These are phyloP conservation scores for Helicoverpa assulta DNA, from an alignment of 2,888 invertebrate genomes.

Conservation along the genomic window DNA sequence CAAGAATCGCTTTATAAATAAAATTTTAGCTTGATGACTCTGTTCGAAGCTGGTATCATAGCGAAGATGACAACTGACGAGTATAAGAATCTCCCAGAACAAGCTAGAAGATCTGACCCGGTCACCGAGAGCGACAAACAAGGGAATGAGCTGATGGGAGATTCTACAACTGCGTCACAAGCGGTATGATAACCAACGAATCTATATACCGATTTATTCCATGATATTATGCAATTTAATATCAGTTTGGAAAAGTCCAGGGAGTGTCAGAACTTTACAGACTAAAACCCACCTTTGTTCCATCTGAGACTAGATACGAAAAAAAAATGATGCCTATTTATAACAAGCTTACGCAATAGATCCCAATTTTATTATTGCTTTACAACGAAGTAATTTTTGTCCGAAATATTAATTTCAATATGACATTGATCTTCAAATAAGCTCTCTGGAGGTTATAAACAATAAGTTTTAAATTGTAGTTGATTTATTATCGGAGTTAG, in stretches of 20 bases:
- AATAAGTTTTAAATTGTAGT: slow-evolving; percentile 16
- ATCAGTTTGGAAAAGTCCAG: too few species aligned
- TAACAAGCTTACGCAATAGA: too few species aligned
- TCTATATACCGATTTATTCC: too few species aligned
- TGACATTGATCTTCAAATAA: slow-evolving; percentile 24
- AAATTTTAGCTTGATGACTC: slow-evolving; percentile 91
- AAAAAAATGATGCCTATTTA: too few species aligned
- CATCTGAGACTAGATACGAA: too few species aligned
- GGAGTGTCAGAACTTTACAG: too few species aligned
- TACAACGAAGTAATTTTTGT: neutral
- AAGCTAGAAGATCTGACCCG: slow-evolving; percentile 83
- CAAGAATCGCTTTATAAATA: neutral
- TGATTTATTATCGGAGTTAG: slow-evolving; percentile 44
- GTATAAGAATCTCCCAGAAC: slow-evolving; percentile 92
- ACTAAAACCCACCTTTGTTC: too few species aligned
- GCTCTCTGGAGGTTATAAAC: slow-evolving; percentile 17
- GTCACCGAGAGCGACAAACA: slow-evolving; percentile 85
- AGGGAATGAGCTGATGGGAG: slow-evolving; percentile 78
- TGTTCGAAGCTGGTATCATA: slow-evolving; percentile 94
- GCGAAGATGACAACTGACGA: slow-evolving; percentile 94
- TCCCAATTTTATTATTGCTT: too few species aligned
- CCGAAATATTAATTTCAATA: slow-evolving; percentile 4
- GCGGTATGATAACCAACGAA: slow-evolving; percentile 52
- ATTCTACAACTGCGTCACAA: slow-evolving; percentile 72
- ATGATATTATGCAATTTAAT: too few species aligned